Evolutionary conservation across 2,888 invertebrate species (phyloP).

Genomic region (Leptogaster cylindrica): DNA sequence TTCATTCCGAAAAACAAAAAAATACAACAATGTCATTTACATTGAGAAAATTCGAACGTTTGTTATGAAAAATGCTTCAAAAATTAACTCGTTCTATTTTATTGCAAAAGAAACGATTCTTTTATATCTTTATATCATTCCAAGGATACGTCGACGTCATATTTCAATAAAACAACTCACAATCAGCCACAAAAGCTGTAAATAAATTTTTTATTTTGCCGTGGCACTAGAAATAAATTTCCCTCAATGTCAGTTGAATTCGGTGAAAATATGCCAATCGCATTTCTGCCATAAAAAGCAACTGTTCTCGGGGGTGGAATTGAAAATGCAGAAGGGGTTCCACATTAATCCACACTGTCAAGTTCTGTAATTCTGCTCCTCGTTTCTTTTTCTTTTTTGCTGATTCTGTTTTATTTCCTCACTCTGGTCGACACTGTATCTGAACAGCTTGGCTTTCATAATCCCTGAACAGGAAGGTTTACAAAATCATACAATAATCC

Average conservation of each 20-base stretch:
- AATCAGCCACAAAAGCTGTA: slow-evolving; percentile 13
- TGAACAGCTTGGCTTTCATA: slow-evolving; percentile 22
- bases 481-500: too few species aligned
- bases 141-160: slow-evolving; percentile 11
- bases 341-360: slow-evolving; percentile 15
- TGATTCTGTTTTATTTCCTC: too few species aligned
- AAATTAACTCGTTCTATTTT: too few species aligned
- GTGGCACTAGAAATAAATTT: slow-evolving; percentile 14
- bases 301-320: slow-evolving; percentile 43
- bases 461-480: neutral
- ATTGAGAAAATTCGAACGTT: too few species aligned
- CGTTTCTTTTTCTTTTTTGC: slow-evolving; percentile 3
- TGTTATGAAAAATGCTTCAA: too few species aligned
- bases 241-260: slow-evolving; percentile 27
- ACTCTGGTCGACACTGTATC: neutral
- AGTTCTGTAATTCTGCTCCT: slow-evolving; percentile 5
- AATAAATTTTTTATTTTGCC: slow-evolving; percentile 14
- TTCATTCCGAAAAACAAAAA: too few species aligned
- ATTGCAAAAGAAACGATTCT: too few species aligned
- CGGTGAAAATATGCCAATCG: slow-evolving; percentile 45
- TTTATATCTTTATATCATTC: too few species aligned
- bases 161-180: slow-evolving; percentile 22
- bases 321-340: slow-evolving; percentile 30
- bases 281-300: slow-evolving; percentile 45
- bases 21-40: too few species aligned